Conservation (phyloP, 2,888 invertebrate species). For the Enchytraeus crypticus region DNA sequence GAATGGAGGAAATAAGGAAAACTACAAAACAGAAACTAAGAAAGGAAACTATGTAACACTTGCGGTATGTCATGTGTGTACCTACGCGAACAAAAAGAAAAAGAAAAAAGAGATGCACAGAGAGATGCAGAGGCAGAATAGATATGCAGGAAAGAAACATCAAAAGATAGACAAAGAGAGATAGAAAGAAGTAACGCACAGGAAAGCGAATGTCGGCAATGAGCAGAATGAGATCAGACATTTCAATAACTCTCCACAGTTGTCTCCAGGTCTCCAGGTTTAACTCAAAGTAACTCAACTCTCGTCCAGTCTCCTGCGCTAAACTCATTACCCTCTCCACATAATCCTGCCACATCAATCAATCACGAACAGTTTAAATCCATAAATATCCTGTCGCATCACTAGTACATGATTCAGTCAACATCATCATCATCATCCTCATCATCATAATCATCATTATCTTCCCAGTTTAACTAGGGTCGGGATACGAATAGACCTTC, state of each 20-base stretch:
- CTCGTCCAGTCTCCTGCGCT: neutral
- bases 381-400: neutral
- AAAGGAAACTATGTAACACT: too few species aligned
- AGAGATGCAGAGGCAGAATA: neutral
- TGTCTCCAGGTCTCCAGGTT: constrained; percentile 95
- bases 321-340: too few species aligned
- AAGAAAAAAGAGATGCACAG: neutral
- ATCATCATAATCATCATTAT: too few species aligned
- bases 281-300: constrained; percentile 75
- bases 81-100: neutral
- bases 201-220: constrained; percentile 68
- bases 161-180: neutral
- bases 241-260: constrained; percentile 86
- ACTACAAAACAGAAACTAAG: too few species aligned
- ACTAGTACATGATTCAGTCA: too few species aligned
- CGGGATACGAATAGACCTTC: too few species aligned
- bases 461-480: too few species aligned
- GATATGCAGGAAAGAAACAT: neutral
- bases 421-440: too few species aligned
- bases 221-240: constrained; percentile 78
- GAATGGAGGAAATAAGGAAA: too few species aligned
- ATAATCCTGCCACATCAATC: neutral
- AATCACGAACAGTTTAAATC: neutral
- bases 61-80: too few species aligned
- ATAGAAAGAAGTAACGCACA: constrained; percentile 28